Evolutionary conservation across 2,888 invertebrate genomes (phyloP).

Genomic region (Microplitis deprimator): DNA sequence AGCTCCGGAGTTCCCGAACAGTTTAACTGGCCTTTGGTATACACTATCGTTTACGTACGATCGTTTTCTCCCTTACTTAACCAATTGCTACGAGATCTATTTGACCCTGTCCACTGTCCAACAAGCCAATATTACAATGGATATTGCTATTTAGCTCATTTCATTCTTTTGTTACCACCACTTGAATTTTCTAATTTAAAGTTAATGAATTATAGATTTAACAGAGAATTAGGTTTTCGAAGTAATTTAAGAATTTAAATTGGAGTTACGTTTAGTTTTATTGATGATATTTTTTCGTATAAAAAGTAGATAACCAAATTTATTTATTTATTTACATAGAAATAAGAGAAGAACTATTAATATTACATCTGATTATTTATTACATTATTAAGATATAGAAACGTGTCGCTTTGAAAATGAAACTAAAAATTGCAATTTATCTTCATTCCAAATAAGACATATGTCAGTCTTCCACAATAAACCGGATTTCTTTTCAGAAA

Average conservation of each 20-base stretch:
- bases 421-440: too few species aligned
- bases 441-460: too few species aligned
- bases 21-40: conserved; percentile 69
- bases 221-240: background rate
- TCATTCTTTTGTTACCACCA: background rate
- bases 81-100: background rate
- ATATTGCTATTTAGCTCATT: background rate
- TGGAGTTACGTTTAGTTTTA: too few species aligned
- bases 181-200: background rate
- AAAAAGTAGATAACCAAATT: too few species aligned
- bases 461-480: too few species aligned
- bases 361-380: too few species aligned
- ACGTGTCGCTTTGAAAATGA: too few species aligned
- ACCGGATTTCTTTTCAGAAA: too few species aligned
- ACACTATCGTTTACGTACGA: conserved; percentile 55
- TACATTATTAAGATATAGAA: too few species aligned
- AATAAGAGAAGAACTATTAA: too few species aligned
- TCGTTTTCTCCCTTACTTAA: conserved; percentile 17
- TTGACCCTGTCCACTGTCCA: background rate
- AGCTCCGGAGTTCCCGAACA: conserved; percentile 70
- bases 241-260: background rate
- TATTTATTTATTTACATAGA: too few species aligned
- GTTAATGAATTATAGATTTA: background rate
- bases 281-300: too few species aligned
- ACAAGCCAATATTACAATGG: conserved; percentile 19